Base-by-base conservation (phyloP, 2,113 vertebrate genomes). In the Orientallactaga bullata region DNA sequence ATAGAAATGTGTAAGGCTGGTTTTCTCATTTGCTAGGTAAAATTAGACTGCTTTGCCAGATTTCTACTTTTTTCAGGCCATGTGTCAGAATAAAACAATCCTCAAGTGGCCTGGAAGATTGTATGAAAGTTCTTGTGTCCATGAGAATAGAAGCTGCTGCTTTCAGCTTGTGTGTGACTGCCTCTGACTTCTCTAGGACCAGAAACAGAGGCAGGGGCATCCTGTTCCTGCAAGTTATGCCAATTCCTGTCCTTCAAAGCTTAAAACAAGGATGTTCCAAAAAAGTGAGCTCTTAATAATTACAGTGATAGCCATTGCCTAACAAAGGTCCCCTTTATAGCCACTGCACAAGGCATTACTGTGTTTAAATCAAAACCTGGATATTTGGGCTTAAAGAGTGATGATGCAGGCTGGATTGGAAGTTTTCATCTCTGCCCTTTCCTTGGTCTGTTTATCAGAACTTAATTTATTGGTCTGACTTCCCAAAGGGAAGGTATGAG, bases 201-300 rank as follows among this genome's bases (percentile, higher is more conserved):
- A 37, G 39, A 96, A 81, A 35, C 85, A 94, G 58, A 81, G 3
- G n/a, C 61, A 60, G 32, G 68, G 39, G 28, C 73, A 91, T 94
- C 26, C 68, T 63, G 5, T 42, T 80, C 68, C 76, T 87, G 78
- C 42, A 39, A 20, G 37, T 66, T 83, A 66, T 82, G 83, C 92
- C 90, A 58, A 51, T 69, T 1, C 9, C 23, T 91, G 63, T n/a
- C 26, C 88, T 93, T 90, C 69, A 51, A 73, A 83, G 13, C 51
- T 32, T 28, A 37, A 77, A 91, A 35, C 26, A 60, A 78, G 6
- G 51, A 60, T 30, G 21, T 63, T 89, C 63, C 74, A 95, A 88
- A 79, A 88, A 92, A 84, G 37, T 73, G 68, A 81, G 66, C 35
- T 77, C 1, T 88, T 68, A 74, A 51, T 74, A 89, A 60, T 69